phyloP scores from a whole-genome alignment of 2,113 vertebrate genomes.

The Cephalopholis sonnerati region DNA sequence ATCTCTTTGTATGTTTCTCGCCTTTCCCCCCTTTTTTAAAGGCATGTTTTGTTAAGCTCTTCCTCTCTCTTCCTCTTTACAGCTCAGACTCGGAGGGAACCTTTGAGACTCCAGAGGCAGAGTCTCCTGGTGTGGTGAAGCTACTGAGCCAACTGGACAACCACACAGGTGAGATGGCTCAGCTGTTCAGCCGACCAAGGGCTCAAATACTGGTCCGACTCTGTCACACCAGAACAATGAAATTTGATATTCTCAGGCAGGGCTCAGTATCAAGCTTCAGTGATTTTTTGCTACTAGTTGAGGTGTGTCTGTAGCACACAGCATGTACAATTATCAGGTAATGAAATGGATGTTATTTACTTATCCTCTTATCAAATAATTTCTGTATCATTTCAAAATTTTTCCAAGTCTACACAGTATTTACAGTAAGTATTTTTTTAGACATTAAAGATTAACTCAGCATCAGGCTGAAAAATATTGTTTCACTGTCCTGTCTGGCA shows the following conservation, averaged over 20 bases:
- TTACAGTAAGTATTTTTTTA: neutral
- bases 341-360: neutral
- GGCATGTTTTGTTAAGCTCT: neutral
- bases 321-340: no score
- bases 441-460: neutral
- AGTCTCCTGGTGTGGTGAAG: constrained; percentile 88
- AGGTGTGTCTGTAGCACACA: neutral
- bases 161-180: constrained; percentile 83
- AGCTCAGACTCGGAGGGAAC: constrained; percentile 97
- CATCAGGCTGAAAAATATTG: neutral
- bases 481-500: neutral
- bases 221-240: neutral
- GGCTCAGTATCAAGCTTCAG: neutral
- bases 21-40: constrained; percentile 40
- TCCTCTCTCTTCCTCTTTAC: constrained; percentile 36
- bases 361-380: neutral
- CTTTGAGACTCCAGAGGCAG: constrained; percentile 94
- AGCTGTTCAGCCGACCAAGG: neutral
- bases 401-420: neutral
- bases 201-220: neutral
- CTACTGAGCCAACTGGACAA: constrained; percentile 75
- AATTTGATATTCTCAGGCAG: neutral
- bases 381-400: neutral
- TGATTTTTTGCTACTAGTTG: neutral
- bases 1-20: constrained; percentile 50